These are phyloP conservation scores for Aramus guarauna DNA, from an alignment of 2,113 vertebrate species.

Conservation along the genomic window DNA sequence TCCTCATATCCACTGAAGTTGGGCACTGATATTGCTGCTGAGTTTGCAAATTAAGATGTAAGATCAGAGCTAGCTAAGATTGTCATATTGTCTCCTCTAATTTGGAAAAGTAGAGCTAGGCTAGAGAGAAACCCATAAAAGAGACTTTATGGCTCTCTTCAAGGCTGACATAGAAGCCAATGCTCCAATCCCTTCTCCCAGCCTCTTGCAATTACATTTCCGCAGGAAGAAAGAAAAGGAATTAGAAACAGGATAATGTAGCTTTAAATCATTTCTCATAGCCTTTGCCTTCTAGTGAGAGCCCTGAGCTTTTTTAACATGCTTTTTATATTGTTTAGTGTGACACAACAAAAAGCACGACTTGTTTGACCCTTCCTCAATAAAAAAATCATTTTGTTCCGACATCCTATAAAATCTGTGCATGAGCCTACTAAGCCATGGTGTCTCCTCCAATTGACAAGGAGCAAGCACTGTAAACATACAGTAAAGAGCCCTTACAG, in stretches of 20 bases:
- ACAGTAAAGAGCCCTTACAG: conserved; percentile 12
- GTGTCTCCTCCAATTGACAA: conserved; percentile 61
- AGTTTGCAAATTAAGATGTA: conserved; percentile 80
- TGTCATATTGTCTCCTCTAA: conserved; percentile 88
- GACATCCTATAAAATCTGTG: conserved; percentile 70
- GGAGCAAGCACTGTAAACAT: conserved; percentile 37
- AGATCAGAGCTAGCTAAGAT: conserved; percentile 81
- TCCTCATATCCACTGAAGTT: conserved; percentile 38
- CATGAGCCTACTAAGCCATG: conserved; percentile 39
- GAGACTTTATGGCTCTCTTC: conserved; percentile 82
- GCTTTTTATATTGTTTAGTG: conserved; percentile 73
- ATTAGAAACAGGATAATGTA: conserved; percentile 87
- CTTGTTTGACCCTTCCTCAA: conserved; percentile 69
- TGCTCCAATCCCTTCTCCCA: conserved; percentile 68
- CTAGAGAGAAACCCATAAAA: conserved; percentile 84
- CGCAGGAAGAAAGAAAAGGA: conserved; percentile 84
- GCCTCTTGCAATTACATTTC: conserved; percentile 83
- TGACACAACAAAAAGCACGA: conserved; percentile 76
- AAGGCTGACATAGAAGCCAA: conserved; percentile 75
- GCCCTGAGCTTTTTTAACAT: conserved; percentile 63
- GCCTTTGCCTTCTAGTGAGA: conserved; percentile 63
- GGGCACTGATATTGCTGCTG: conserved; percentile 54
- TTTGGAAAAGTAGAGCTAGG: conserved; percentile 77
- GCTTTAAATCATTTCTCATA: conserved; percentile 80
- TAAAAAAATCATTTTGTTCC: conserved; percentile 78